Base-by-base conservation (phyloP, 2,113 vertebrate genomes). In the Glareola pratincola region DNA sequence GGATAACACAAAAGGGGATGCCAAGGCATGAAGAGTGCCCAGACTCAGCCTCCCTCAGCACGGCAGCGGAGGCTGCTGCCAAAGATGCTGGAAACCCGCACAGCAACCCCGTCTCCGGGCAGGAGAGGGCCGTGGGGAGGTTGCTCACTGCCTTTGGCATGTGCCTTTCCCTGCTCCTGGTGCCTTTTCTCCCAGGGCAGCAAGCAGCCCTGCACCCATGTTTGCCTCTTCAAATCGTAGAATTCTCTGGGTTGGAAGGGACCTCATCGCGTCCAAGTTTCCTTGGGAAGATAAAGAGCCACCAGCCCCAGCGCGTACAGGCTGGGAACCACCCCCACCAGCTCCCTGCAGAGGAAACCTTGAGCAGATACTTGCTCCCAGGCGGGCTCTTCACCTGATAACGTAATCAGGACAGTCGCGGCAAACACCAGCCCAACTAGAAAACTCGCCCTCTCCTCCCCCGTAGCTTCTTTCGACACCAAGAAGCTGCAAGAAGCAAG, bases 61-160 rank as follows among this genome's bases (percentile, higher is more conserved):
- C 0, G 4, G 53, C 36, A 24, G 17, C 1, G 22, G 13, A 14
- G 26, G 21, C 7, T 17, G 1, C 60, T 21, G 23, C 47, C 22
- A 10, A 20, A 34, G 27, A 5, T 3, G 45, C 39, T n/a, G 21
- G 37, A 12, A 27, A 43, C n/a, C 27, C 2, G 12, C 62, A 10
- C 17, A 45, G 50, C 63, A 30, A 2, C 69, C 71, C 59, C 24
- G 1, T 3, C 30, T 6, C 39, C 2, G 15, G 0, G n/a, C n/a
- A 5, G 0, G 66, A 41, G 69, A 14, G 29, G 63, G 50, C 6
- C 34, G 3, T 0, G 0, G 48, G 0, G 24, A 59, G 27, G 45
- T 9, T 0, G 29, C n/a, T 3, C 29, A 0, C 8, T 9, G 53
- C 36, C 0, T 8, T 21, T 6, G 45, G 37, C 23, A 8, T 0